Conservation (phyloP, 2,797 vertebrate species). For the Loris lydekkerianus region DNA sequence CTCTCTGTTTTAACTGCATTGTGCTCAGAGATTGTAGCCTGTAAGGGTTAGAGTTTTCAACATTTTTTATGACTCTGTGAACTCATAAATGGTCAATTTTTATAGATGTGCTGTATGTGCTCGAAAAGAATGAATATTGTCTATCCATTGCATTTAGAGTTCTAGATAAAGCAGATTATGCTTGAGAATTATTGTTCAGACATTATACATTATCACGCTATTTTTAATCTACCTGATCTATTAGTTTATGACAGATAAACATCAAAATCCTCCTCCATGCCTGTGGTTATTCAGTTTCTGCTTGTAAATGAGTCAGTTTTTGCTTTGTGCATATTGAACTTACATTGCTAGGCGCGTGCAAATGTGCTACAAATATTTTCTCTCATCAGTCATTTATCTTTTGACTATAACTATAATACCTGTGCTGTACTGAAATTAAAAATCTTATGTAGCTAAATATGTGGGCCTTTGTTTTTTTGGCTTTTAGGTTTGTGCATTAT, state of each 20-base stretch:
- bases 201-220: background rate
- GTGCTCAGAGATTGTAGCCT: background rate
- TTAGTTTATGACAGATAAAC: background rate
- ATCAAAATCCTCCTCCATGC: background rate
- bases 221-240: background rate
- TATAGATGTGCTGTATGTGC: background rate
- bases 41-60: background rate
- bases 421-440: background rate
- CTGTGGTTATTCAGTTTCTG: background rate
- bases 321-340: background rate
- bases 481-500: background rate
- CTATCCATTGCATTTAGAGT: background rate
- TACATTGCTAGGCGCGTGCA: background rate
- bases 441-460: background rate
- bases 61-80: background rate
- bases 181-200: background rate
- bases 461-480: background rate
- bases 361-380: constrained; percentile 5
- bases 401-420: background rate
- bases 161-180: background rate
- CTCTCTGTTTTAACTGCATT: background rate
- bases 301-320: background rate
- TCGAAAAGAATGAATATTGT: background rate
- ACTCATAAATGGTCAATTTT: background rate
- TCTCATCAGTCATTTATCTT: constrained; percentile 25